phyloP scores from a whole-genome alignment of 2,797 vertebrate genomes.

The Alosa sapidissima region DNA sequence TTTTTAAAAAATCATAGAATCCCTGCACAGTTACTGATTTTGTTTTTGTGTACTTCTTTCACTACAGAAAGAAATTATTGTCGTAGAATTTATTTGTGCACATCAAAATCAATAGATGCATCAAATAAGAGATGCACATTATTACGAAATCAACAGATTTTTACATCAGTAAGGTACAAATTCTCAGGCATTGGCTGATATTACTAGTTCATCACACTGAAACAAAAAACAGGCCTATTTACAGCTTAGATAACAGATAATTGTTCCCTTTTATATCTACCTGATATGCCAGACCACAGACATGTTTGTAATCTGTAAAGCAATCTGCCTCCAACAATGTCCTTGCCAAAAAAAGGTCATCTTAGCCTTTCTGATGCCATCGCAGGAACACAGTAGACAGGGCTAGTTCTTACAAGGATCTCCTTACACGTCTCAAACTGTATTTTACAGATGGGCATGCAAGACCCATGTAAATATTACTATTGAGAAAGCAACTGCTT shows the following conservation, averaged over 20 bases:
- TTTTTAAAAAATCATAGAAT: slow-evolving; percentile 62
- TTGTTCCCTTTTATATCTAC: neutral
- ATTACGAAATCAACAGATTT: neutral
- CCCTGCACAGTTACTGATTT: slow-evolving; percentile 66
- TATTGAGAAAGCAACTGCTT: neutral
- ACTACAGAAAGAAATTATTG: slow-evolving; percentile 41
- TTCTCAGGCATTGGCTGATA: neutral
- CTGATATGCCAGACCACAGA: neutral
- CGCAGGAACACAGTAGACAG: neutral
- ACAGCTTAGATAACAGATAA: neutral
- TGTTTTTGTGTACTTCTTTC: slow-evolving; percentile 9
- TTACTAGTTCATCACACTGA: neutral
- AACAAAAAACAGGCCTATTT: slow-evolving; percentile 9
- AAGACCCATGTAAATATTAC: neutral
- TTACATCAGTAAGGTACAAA: neutral
- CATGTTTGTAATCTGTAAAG: neutral
- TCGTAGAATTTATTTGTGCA: slow-evolving; percentile 61
- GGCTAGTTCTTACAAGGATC: neutral
- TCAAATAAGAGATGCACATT: slow-evolving; percentile 55
- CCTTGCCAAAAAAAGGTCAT: neutral
- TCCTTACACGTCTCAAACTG: neutral
- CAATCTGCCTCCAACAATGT: neutral
- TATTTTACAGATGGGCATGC: neutral
- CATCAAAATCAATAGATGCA: slow-evolving; percentile 66
- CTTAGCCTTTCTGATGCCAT: neutral